phyloP scores from a whole-genome alignment of 2,888 invertebrate species.

The Pogonocherus hispidulus region DNA sequence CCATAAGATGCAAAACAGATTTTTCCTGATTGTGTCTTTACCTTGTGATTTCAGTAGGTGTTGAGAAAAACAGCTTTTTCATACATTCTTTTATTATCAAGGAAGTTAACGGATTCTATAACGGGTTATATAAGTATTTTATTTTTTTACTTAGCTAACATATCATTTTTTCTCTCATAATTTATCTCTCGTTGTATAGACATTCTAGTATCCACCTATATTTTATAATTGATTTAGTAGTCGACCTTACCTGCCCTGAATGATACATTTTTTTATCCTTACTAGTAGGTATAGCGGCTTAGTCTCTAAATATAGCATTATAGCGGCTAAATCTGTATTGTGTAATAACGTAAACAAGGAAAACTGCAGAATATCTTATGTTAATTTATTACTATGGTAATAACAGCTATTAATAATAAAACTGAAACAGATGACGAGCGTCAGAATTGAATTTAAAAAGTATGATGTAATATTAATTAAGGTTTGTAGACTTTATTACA shows the following conservation, averaged over 20 bases:
- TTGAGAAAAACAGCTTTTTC: too few relatives aligned
- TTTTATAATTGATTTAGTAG: slow-evolving; percentile 14
- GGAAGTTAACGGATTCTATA: slow-evolving; percentile 8
- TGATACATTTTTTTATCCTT: background rate
- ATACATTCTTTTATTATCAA: too few relatives aligned
- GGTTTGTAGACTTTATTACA: too few relatives aligned
- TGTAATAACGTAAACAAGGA: slow-evolving; percentile 2
- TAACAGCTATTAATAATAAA: background rate
- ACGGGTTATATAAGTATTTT: background rate
- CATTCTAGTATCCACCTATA: background rate
- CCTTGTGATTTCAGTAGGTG: too few relatives aligned
- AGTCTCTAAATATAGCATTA: background rate
- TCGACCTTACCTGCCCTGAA: slow-evolving; percentile 14
- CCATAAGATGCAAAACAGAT: too few relatives aligned
- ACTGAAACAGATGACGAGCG: background rate
- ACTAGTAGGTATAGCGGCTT: background rate
- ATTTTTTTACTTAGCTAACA: background rate
- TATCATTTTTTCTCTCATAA: background rate
- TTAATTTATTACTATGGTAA: slow-evolving; percentile 3
- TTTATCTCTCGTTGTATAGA: too few relatives aligned
- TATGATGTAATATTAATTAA: too few relatives aligned
- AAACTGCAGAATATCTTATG: background rate
- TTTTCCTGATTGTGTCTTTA: too few relatives aligned
- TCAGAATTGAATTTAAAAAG: background rate
- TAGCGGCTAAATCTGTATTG: too few relatives aligned